phyloP scores from a whole-genome alignment of 2,888 invertebrate species.

The Ypsolopha sequella region DNA sequence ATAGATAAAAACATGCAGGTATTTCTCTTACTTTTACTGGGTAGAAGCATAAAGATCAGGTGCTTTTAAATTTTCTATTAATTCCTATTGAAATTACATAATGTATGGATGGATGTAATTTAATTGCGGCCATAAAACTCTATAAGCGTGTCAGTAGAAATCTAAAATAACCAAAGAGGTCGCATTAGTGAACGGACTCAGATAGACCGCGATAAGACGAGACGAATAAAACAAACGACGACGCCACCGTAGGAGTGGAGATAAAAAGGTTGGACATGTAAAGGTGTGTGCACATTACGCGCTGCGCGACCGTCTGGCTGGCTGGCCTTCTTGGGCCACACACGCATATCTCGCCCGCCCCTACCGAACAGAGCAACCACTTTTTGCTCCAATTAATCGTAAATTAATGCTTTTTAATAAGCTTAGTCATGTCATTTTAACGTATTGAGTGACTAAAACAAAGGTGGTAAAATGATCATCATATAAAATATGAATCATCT shows the following conservation, averaged over 20 bases:
- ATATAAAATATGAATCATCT: too few relatives aligned
- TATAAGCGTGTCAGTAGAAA: constrained; percentile 14
- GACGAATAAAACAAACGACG: constrained; percentile 21
- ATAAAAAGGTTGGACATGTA: constrained; percentile 9
- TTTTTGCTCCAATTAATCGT: too few relatives aligned
- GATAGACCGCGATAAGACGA: constrained; percentile 19
- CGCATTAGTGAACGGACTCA: constrained; percentile 12
- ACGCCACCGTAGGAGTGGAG: constrained; percentile 18
- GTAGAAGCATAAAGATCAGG: background rate
- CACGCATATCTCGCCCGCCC: background rate
- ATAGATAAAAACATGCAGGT: background rate
- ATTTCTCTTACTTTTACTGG: background rate
- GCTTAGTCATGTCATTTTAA: too few relatives aligned
- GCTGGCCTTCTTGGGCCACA: background rate
- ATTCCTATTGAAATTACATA: background rate
- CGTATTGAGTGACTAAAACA: too few relatives aligned
- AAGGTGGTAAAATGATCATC: too few relatives aligned
- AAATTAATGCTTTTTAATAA: too few relatives aligned
- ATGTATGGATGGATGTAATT: constrained; percentile 13
- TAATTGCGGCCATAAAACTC: constrained; percentile 23
- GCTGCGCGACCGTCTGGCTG: background rate
- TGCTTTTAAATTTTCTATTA: background rate
- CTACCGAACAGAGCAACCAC: background rate
- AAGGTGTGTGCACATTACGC: constrained; percentile 1
- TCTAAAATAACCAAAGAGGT: constrained; percentile 12